Evolutionary conservation across 2,113 vertebrate genomes (phyloP).

Genomic region (Atherinomorus stipes): DNA sequence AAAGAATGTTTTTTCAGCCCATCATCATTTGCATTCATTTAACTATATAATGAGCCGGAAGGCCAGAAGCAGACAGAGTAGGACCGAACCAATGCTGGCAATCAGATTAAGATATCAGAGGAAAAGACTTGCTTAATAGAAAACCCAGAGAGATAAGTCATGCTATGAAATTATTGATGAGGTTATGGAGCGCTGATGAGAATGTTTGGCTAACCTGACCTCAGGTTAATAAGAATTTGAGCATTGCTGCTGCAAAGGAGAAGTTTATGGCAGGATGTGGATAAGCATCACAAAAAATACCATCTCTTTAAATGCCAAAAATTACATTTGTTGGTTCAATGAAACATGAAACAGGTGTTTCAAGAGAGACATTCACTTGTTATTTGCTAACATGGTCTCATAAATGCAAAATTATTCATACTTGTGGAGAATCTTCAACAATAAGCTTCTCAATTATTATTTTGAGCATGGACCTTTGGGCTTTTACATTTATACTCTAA

Average conservation of each 20-base stretch:
- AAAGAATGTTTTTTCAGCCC: neutral
- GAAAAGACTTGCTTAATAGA: slow-evolving; percentile 61
- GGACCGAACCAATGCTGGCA: slow-evolving; percentile 56
- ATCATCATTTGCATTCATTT: slow-evolving; percentile 63
- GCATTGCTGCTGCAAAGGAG: slow-evolving; percentile 34
- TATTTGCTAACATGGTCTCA: slow-evolving; percentile 26
- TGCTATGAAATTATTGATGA: slow-evolving; percentile 65
- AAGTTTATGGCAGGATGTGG: slow-evolving; percentile 31
- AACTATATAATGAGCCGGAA: slow-evolving; percentile 49
- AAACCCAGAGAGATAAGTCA: slow-evolving; percentile 57
- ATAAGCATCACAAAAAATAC: slow-evolving; percentile 44
- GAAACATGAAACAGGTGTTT: slow-evolving; percentile 30
- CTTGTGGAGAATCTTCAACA: neutral
- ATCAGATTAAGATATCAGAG: slow-evolving; percentile 66
- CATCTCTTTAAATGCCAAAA: slow-evolving; percentile 35
- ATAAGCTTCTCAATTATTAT: neutral
- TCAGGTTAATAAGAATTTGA: slow-evolving; percentile 69
- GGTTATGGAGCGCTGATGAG: slow-evolving; percentile 55
- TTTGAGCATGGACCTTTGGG: slow-evolving; percentile 13
- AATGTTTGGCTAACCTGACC: slow-evolving; percentile 72
- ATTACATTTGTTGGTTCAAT: slow-evolving; percentile 27
- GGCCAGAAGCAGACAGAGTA: slow-evolving; percentile 38
- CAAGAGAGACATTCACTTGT: slow-evolving; percentile 1
- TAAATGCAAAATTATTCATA: slow-evolving; percentile 7
- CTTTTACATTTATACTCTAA: slow-evolving; percentile 15